A percentile compares a stretch with the other conserved stretches of the same genome.
phyloP scores from a whole-genome alignment of 2,888 invertebrate species.

The Anthophora plumipes region DNA sequence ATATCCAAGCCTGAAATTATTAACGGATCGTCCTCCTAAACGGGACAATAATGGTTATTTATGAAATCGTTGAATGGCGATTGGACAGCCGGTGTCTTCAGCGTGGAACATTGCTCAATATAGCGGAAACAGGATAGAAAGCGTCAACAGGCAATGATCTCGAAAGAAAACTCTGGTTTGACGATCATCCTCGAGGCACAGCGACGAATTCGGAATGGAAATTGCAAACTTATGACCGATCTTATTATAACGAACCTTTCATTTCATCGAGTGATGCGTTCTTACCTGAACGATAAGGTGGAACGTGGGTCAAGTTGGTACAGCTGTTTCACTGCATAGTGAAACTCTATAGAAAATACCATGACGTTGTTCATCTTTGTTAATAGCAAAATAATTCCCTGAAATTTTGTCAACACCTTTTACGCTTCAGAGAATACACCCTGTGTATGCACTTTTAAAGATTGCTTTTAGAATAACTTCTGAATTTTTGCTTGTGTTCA shows the following conservation, averaged over 20 bases:
- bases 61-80: slow-evolving; percentile 71
- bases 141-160: slow-evolving; percentile 44
- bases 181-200: slow-evolving; percentile 63
- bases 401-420: no score
- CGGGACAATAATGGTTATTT: slow-evolving; percentile 78
- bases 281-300: slow-evolving; percentile 28
- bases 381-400: no score
- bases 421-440: no score
- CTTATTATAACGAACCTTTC: slow-evolving; percentile 35
- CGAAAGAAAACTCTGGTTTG: slow-evolving; percentile 64
- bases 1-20: slow-evolving; percentile 67
- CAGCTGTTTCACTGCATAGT: slow-evolving; percentile 55
- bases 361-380: no score
- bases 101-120: slow-evolving; percentile 74
- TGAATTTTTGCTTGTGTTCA: no score
- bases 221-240: slow-evolving; percentile 76
- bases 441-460: no score
- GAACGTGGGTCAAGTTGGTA: slow-evolving; percentile 1
- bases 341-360: no score
- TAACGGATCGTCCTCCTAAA: slow-evolving; percentile 53
- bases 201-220: slow-evolving; percentile 66
- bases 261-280: slow-evolving; percentile 38
- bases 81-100: slow-evolving; percentile 60
- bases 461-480: no score
- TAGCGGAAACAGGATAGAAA: slow-evolving; percentile 69